A percentile compares a stretch with the other conserved stretches of the same genome.
These are phyloP conservation scores for Leucoma salicis DNA, from an alignment of 2,888 invertebrate species.

Conservation along the genomic window DNA sequence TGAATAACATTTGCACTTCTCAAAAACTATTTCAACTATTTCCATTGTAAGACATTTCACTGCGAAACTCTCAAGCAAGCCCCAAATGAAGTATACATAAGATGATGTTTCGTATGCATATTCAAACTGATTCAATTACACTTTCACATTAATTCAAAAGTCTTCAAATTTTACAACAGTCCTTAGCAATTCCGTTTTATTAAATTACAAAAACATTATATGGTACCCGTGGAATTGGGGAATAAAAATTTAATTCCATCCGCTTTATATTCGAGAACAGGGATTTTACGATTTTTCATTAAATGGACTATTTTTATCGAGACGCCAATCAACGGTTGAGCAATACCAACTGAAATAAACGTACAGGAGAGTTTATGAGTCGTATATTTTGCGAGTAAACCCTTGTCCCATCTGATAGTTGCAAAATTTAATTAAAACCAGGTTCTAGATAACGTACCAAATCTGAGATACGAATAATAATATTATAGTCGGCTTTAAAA, in stretches of 20 bases:
- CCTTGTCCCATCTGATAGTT: slow-evolving; percentile 54
- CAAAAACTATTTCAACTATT: slow-evolving; percentile 23
- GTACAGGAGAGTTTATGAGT: slow-evolving; percentile 42
- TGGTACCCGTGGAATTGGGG: slow-evolving; percentile 50
- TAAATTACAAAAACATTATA: slow-evolving; percentile 68
- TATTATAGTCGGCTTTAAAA: slow-evolving; percentile 42
- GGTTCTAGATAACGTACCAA: slow-evolving; percentile 47
- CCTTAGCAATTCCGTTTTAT: slow-evolving; percentile 71
- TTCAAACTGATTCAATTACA: slow-evolving; percentile 61
- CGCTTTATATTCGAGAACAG: slow-evolving; percentile 42
- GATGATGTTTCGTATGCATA: slow-evolving; percentile 53
- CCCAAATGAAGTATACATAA: slow-evolving; percentile 43
- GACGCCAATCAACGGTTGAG: slow-evolving; percentile 31
- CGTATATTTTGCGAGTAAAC: slow-evolving; percentile 41
- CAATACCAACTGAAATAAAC: slow-evolving; percentile 31
- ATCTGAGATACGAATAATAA: slow-evolving; percentile 40
- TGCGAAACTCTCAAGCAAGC: slow-evolving; percentile 10
- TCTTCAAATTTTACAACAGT: slow-evolving; percentile 71
- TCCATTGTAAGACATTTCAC: slow-evolving; percentile 11
- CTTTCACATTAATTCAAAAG: slow-evolving; percentile 60
- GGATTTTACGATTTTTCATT: slow-evolving; percentile 58
- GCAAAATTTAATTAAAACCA: slow-evolving; percentile 59
- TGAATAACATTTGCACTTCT: slow-evolving; percentile 17
- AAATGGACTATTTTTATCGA: slow-evolving; percentile 48
- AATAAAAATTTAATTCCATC: slow-evolving; percentile 63